Evolutionary conservation across 2,113 vertebrate species (phyloP).

Genomic region (Chaetops frenatus): DNA sequence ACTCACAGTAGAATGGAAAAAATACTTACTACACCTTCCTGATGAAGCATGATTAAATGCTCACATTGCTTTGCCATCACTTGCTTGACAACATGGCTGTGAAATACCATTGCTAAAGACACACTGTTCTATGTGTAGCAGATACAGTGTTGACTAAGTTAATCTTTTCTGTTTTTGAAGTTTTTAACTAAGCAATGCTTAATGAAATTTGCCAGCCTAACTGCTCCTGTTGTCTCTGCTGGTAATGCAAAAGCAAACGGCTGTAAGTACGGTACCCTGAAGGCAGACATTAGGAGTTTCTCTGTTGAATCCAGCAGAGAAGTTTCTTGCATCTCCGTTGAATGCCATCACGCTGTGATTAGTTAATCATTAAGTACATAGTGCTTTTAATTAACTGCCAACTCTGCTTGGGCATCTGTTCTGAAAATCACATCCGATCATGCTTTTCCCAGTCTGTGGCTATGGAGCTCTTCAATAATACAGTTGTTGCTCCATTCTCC

Average conservation of each 20-base stretch:
- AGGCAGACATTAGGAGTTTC: slow-evolving; percentile 66
- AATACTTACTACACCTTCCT: background rate
- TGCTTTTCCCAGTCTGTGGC: slow-evolving; percentile 39
- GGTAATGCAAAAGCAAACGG: slow-evolving; percentile 49
- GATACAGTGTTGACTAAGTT: background rate
- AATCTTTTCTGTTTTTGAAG: background rate
- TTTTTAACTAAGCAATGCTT: slow-evolving; percentile 25
- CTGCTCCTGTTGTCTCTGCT: slow-evolving; percentile 31
- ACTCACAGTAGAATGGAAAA: background rate
- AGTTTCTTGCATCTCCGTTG: slow-evolving; percentile 55
- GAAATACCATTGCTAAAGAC: background rate
- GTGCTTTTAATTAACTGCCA: slow-evolving; percentile 78
- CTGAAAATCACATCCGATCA: slow-evolving; percentile 58
- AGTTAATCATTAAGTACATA: slow-evolving; percentile 75
- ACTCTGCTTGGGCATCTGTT: slow-evolving; percentile 72
- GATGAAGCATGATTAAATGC: background rate
- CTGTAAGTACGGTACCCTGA: slow-evolving; percentile 43
- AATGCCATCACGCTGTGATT: slow-evolving; percentile 75
- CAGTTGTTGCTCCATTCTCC: background rate
- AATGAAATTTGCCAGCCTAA: slow-evolving; percentile 50
- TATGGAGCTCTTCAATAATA: slow-evolving; percentile 37
- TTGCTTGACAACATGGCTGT: background rate
- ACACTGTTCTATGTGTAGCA: background rate
- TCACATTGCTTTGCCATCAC: background rate
- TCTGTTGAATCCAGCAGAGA: slow-evolving; percentile 65